Base-by-base conservation (phyloP, 1,140 invertebrate genomes). In the Micrasema minimum region DNA sequence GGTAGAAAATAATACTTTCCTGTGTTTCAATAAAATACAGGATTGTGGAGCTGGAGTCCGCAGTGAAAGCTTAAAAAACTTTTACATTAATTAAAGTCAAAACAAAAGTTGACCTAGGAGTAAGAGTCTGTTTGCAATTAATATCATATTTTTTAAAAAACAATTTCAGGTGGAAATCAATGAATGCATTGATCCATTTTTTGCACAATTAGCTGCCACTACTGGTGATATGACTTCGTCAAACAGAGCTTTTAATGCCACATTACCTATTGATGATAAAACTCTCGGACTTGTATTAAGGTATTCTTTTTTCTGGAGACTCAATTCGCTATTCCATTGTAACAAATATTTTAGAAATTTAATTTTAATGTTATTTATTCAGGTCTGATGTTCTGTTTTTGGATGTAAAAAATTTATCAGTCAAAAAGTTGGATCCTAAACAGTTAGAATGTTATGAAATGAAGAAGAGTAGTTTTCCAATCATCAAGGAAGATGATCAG, bases 181-280 rank as follows among this genome's bases (percentile, higher is more conserved):
- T 69, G 74, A 75, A 46, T 75, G 68, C 77, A 55, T 76, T 80
- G 83, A 85, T 80, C 82, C 83, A 14, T 84, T 85, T 57, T 85
- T 85, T 66, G 83, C 83, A 71, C 78, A 83, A 55, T 64, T 85
- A 20, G 83, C 83, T 2, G 82, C 83, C 0, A 83, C 81, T 4
- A 76, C 80, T 0, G 83, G 83, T 11, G 83, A 85, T 72, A 82
- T 84, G 45, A 84, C 82, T 4, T 84, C 83, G 61, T 83, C 82
- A 2, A 84, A 84, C 66, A 75, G 82, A 77, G 82, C 83, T 0
- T 84, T 85, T 68, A 84, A 85, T 75, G 82, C 82, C 5, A 82
- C 81, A 26, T 71, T 85, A 20, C 83, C 82, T 2, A 79, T 84
- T 45, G 77, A 84, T 50, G 81, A 85, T 73, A 78, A 79, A 43